Evolutionary conservation across 2,113 vertebrate species (phyloP).

Genomic region (Callopanchax toddi): DNA sequence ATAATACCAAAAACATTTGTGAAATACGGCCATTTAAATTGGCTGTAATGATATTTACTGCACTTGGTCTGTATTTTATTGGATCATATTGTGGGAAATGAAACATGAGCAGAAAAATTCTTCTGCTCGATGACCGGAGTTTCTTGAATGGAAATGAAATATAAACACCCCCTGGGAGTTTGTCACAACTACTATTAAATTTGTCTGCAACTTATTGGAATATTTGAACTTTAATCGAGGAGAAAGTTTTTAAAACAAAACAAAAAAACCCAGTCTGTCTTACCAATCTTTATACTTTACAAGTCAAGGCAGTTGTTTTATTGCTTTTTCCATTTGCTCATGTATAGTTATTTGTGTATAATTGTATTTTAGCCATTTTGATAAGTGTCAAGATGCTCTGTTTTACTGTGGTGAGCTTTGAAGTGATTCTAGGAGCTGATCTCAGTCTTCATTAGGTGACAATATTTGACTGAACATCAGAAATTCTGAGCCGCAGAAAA

Average conservation of each 20-base stretch:
- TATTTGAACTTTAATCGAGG: slow-evolving; percentile 8
- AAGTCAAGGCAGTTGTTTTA: slow-evolving; percentile 13
- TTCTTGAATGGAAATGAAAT: slow-evolving; percentile 53
- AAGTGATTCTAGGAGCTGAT: too few species aligned
- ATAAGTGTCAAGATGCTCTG: neutral
- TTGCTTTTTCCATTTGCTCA: slow-evolving; percentile 6
- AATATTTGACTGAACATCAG: too few species aligned
- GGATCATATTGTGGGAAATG: slow-evolving; percentile 75
- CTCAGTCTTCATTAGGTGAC: too few species aligned
- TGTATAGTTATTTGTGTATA: slow-evolving; percentile 16
- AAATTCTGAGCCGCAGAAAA: too few species aligned
- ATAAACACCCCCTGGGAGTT: slow-evolving; percentile 45
- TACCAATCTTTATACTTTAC: slow-evolving; percentile 6
- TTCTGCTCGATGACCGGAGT: slow-evolving; percentile 56
- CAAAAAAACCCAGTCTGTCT: neutral
- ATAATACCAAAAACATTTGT: slow-evolving; percentile 59
- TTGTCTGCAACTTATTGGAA: slow-evolving; percentile 25
- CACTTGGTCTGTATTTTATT: slow-evolving; percentile 76
- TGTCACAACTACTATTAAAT: slow-evolving; percentile 44
- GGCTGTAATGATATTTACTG: slow-evolving; percentile 77
- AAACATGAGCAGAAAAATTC: slow-evolving; percentile 56
- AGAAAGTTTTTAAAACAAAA: neutral
- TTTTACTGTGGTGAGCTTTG: too few species aligned
- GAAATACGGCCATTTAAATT: slow-evolving; percentile 78
- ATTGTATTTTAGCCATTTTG: neutral